Evolutionary conservation across 2,888 invertebrate genomes (phyloP).

Genomic region (Apamea crenata): DNA sequence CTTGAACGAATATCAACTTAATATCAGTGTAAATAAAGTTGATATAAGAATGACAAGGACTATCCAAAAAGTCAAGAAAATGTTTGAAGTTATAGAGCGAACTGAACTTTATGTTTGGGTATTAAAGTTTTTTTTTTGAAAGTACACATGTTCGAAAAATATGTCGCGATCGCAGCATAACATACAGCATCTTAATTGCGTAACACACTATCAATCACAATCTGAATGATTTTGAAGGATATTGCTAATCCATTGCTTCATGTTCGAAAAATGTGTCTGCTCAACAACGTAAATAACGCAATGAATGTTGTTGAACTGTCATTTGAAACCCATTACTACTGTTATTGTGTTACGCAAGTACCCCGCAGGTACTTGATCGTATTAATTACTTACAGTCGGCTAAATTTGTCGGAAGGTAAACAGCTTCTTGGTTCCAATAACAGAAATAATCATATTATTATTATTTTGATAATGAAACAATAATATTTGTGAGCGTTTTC

Average conservation of each 20-base stretch:
- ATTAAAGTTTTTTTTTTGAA: background rate
- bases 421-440: background rate
- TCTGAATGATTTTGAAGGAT: background rate
- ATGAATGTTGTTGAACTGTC: background rate
- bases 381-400: conserved; percentile 23
- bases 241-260: background rate
- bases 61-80: background rate
- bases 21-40: background rate
- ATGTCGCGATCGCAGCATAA: too few species aligned
- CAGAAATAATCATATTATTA: conserved; percentile 7
- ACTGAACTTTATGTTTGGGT: background rate
- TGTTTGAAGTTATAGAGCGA: background rate
- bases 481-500: background rate
- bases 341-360: background rate
- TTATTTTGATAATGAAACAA: conserved; percentile 8
- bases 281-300: background rate
- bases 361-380: conserved; percentile 18
- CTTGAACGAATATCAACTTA: background rate
- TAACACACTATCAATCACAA: background rate
- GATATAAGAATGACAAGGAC: background rate
- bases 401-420: conserved; percentile 17
- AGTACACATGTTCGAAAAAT: background rate
- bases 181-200: too few species aligned
- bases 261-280: background rate
- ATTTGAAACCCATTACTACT: background rate